These are phyloP conservation scores for Meda fulgida DNA, from an alignment of 2,797 vertebrate genomes.

Conservation along the genomic window DNA sequence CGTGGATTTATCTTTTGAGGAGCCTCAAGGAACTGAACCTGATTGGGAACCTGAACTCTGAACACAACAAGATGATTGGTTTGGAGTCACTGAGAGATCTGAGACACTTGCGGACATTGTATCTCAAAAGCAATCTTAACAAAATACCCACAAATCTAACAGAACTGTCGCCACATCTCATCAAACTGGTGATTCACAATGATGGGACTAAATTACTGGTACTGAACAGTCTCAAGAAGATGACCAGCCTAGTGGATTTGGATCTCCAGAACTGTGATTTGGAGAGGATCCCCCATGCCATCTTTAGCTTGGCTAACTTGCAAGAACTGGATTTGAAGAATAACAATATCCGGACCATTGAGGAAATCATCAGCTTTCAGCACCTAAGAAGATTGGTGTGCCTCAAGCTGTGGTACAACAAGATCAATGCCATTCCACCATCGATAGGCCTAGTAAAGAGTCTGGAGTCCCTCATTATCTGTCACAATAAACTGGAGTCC, in stretches of 20 bases:
- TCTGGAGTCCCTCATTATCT: slow-evolving; percentile 92
- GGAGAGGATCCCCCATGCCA: slow-evolving; percentile 94
- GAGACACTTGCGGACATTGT: slow-evolving; percentile 89
- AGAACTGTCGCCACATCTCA: slow-evolving; percentile 92
- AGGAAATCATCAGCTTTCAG: slow-evolving; percentile 98
- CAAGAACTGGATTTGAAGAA: slow-evolving; percentile 96
- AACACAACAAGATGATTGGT: slow-evolving; percentile 98
- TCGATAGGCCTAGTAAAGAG: slow-evolving; percentile 92
- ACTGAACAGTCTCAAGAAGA: slow-evolving; percentile 97
- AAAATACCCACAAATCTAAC: slow-evolving; percentile 97
- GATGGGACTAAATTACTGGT: slow-evolving; percentile 94
- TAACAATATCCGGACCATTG: slow-evolving; percentile 94
- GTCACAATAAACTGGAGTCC: slow-evolving; percentile 94
- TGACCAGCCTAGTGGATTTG: slow-evolving; percentile 90
- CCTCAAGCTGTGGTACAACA: slow-evolving; percentile 98
- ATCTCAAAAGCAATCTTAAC: slow-evolving; percentile 95
- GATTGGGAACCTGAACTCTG: slow-evolving; percentile 93
- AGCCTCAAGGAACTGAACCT: slow-evolving; percentile 92
- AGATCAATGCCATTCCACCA: slow-evolving; percentile 92
- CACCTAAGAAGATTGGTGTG: slow-evolving; percentile 95
- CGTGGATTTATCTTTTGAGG: slow-evolving; percentile 95
- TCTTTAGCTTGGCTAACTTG: slow-evolving; percentile 95
- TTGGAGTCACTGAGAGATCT: slow-evolving; percentile 94
- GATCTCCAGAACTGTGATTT: slow-evolving; percentile 94
- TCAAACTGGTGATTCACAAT: slow-evolving; percentile 92